These are phyloP conservation scores for Paramormyrops hopkinsi DNA, from an alignment of 2,797 vertebrate genomes.

Conservation along the genomic window DNA sequence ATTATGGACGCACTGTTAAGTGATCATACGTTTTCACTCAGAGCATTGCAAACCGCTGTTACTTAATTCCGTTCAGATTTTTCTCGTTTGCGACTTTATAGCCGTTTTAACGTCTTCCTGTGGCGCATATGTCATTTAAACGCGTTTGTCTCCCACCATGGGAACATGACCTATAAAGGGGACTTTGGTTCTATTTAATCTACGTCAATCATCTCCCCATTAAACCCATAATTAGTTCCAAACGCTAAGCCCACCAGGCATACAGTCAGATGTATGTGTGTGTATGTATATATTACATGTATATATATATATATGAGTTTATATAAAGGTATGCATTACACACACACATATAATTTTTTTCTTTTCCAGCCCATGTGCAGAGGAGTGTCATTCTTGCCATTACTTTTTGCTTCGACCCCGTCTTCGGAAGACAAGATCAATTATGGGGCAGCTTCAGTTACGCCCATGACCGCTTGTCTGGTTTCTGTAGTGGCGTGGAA, in stretches of 20 bases:
- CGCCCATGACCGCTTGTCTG: not conserved
- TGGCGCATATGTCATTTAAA: not conserved
- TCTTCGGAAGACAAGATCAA: not conserved
- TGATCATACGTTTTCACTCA: not conserved
- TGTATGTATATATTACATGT: not conserved
- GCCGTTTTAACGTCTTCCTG: not conserved
- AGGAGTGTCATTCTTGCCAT: not conserved
- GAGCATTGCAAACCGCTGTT: not conserved
- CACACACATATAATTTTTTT: not conserved
- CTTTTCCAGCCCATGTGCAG: not conserved
- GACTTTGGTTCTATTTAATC: constrained; percentile 7
- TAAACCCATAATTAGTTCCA: constrained; percentile 9
- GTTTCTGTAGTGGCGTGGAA: not conserved
- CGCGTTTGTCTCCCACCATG: not conserved
- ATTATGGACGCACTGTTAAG: not conserved
- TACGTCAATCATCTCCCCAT: not conserved
- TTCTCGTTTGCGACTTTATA: not conserved
- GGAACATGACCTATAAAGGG: not conserved
- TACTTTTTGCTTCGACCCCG: not conserved
- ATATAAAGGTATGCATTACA: not conserved
- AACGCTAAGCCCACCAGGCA: not conserved
- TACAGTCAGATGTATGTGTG: not conserved
- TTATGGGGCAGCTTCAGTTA: not conserved
- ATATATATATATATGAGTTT: not conserved
- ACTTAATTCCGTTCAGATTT: not conserved